Evolutionary conservation across 1,140 invertebrate genomes (phyloP).

Genomic region (Micrasema minimum): DNA sequence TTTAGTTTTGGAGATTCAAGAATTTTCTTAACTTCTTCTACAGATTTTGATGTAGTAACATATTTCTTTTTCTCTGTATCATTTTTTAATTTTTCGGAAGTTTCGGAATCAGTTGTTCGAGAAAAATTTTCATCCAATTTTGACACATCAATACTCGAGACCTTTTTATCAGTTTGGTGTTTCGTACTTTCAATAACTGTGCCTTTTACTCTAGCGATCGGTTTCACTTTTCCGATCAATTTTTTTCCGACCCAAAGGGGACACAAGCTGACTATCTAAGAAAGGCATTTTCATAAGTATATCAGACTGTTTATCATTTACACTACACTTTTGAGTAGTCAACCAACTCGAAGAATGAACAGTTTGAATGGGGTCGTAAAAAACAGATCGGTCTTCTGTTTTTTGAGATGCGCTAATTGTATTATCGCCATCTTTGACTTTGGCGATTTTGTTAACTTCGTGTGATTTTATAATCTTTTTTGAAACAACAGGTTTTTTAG

Average conservation of each 20-base stretch:
- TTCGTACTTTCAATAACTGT: constrained; percentile 65
- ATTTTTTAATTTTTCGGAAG: constrained; percentile 36
- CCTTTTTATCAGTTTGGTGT: constrained; percentile 61
- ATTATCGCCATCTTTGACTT: constrained; percentile 40
- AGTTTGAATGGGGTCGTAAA: constrained; percentile 18
- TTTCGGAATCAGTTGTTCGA: constrained; percentile 2
- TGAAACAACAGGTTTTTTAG: background rate
- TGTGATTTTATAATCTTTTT: constrained; percentile 34
- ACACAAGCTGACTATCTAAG: constrained; percentile 39
- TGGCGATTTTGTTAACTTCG: constrained; percentile 19
- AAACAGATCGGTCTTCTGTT: constrained; percentile 4
- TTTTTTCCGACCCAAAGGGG: constrained; percentile 57
- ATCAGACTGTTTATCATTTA: constrained; percentile 26
- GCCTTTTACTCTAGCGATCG: constrained; percentile 66
- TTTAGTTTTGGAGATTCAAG: constrained; percentile 34
- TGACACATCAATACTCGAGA: constrained; percentile 3
- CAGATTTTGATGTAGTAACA: constrained; percentile 6
- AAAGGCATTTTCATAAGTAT: constrained; percentile 44
- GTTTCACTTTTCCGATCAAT: constrained; percentile 62
- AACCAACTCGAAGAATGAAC: constrained; percentile 28
- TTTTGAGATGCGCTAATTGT: background rate
- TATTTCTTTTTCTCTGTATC: constrained; percentile 47
- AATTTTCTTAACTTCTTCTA: constrained; percentile 45
- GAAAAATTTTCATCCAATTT: constrained; percentile 38
- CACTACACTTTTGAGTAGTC: constrained; percentile 8